These are phyloP conservation scores for Lamellibrachia satsuma DNA, from an alignment of 2,888 invertebrate species.

Conservation along the genomic window DNA sequence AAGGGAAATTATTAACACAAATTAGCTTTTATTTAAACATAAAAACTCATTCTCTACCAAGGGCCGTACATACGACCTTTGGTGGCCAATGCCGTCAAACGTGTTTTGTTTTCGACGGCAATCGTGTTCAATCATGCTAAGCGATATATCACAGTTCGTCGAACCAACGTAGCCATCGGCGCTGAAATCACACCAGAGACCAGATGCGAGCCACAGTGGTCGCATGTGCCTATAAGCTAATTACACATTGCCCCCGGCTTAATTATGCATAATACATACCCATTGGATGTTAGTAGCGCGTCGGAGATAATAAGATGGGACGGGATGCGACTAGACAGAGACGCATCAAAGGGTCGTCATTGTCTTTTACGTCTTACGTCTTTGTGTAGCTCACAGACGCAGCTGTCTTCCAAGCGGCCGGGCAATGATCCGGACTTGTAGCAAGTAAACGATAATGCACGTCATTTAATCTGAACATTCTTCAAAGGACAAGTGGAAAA, in stretches of 20 bases:
- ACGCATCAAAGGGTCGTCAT: neutral
- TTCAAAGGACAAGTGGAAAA: neutral
- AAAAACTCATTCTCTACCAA: neutral
- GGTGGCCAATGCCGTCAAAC: neutral
- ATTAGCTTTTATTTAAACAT: no score
- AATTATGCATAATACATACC: neutral
- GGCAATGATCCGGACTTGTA: no score
- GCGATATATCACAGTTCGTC: neutral
- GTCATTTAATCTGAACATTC: neutral
- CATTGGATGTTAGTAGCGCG: neutral
- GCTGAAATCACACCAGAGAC: neutral
- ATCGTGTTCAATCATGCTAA: neutral
- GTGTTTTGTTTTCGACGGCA: neutral
- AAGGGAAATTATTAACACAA: no score
- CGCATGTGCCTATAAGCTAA: neutral
- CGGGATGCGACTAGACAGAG: neutral
- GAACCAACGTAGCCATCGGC: neutral
- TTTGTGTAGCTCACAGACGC: neutral
- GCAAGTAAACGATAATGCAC: neutral
- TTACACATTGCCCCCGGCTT: neutral
- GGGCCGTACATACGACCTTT: neutral
- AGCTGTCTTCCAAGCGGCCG: neutral
- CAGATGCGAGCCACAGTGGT: neutral
- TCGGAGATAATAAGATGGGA: neutral
- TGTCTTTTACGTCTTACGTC: no score